Evolutionary conservation across 2,888 invertebrate species (phyloP), one percentile per base, ranked within the genome.

Genomic region (Liposcelis brunnea): DNA sequence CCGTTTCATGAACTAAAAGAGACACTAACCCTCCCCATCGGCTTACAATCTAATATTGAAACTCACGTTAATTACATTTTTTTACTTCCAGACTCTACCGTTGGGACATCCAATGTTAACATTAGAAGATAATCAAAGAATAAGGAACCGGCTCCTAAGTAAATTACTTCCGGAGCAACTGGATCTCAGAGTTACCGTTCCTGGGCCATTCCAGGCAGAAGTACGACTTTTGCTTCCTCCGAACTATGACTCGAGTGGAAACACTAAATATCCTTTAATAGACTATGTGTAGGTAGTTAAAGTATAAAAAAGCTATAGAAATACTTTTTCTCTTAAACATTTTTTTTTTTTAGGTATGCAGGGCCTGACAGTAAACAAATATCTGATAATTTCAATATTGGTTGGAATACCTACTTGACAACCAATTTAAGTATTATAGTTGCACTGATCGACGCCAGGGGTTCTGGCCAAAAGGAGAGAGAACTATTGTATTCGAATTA

Each of bases 321-420:
- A 3, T 15, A 12, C 11, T 12, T 44, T 10, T 42, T 33, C 2
- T 16, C 16, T 7, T 8, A 19, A 19, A 44, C 11, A 19, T 7
- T 46, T 44, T 10, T 45, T n/a, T 47, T 49, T 55, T 65, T 37
- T 62, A 87, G 86, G 4, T 90, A 95, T 60, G 94, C 81, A 3
- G 95, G 94, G 4, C 95, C 95, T 1, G 87, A 87, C 56, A 80
- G 87, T 1, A 82, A 80, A 55, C 72, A 80, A 56, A 91, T 93
- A 6, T 75, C 78, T 1, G 80, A 87, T 55, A 76, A 76, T 57
- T 94, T 85, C 71, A 70, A 68, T 50, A 59, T 91, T 15, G 84
- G 83, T 59, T 93, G 91, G 89, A 85, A 85, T 47, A 79, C 82
- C 33, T 91, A 89, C 55, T 68, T 95, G 42, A 78, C 83, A 14